Base-by-base conservation (phyloP, 2,888 invertebrate species). In the Drosophila fungiperda region DNA sequence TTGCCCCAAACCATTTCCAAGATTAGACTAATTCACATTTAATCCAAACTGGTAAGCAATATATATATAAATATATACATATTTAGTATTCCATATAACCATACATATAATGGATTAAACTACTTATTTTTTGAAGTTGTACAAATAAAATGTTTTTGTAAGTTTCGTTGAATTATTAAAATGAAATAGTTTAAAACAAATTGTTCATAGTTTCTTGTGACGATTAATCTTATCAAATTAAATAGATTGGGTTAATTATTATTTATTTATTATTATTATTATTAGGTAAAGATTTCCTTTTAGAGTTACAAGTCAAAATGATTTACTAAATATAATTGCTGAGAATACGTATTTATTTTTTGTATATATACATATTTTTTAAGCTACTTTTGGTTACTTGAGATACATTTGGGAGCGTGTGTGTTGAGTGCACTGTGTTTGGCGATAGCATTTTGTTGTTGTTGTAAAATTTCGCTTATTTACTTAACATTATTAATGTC, bases 401-500 rank as follows among this genome's bases (percentile, higher is more conserved):
- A 68, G 54, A 68, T 55, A 68, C 59, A 55, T 70, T 67, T 60
- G 50, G 26, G 48, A 49, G 50, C 70, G 15, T 23, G 58, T 48
- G 26, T 48, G 63, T 36, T 58, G 48, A 50, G 55, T 42, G 20
- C 20, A 40, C 55, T 38, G n/a, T 55, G 55, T 53, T 66, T 59
- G 36, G 38, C 73, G 73, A 68, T 63, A 73, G 33, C 68, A 50
- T 59, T 69, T 57, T 35, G 48, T 69, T 45, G 6, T 69, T 74
- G 74, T 53, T 61, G 50, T 33, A 67, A 32, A 69, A 54, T 71
- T 72, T 76, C 59, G 50, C 54, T 62, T 83, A 86, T 83, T 85
- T 85, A 76, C 76, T 83, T 85, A 78, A 49, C 83, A 72, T 83
- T 86, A 83, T 83, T 83, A 68, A 85, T 73, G 72, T 58, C 75